Base-by-base conservation (phyloP, 1,140 invertebrate genomes). In the Melanaphis sacchari region DNA sequence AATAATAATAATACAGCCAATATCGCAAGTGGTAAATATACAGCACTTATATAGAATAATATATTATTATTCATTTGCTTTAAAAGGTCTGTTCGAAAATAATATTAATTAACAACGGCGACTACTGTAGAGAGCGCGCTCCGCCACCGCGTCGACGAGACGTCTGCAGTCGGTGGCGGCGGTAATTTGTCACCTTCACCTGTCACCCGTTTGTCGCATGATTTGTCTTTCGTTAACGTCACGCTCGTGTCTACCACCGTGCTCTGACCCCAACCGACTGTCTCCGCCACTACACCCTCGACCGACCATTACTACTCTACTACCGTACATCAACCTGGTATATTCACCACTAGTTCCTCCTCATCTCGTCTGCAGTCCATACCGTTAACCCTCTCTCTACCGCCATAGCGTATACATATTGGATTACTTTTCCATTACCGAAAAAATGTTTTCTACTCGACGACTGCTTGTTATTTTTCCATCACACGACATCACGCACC, bases 141-240 rank as follows among this genome's bases (percentile, higher is more conserved):
- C 82, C 38, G 24, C n/a, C 15, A 6, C 31, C 18, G 85, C 41
- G 43, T 11, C 43, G 85, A 87, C 43, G 87, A 52, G 87, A n/a
- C 87, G 87, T 52, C 46, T 36, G 87, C 46, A 36, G 87, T 85
- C 40, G 82, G 82, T 84, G 85, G 85, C 11, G 21, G 52, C 91
- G 24, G 91, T 54, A 93, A 93, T 93, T 93, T 93, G 91, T 93
- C 91, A 93, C 91, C 91, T 85, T 93, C 91, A 84, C 81, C 91
- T 93, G 91, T 93, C 91, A 84, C 91, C 91, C 91, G 91, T 85
- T 93, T 93, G 91, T 93, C 91, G 91, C 91, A 93, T 93, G 91
- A 93, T 93, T 93, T 93, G 91, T 93, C 91, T 93, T 93, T 93
- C 81, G 91, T 84, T 49, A 49, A 85, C 91, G 81, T 84, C 91